Conservation (phyloP, 2,113 vertebrate species). For the Indri indri region DNA sequence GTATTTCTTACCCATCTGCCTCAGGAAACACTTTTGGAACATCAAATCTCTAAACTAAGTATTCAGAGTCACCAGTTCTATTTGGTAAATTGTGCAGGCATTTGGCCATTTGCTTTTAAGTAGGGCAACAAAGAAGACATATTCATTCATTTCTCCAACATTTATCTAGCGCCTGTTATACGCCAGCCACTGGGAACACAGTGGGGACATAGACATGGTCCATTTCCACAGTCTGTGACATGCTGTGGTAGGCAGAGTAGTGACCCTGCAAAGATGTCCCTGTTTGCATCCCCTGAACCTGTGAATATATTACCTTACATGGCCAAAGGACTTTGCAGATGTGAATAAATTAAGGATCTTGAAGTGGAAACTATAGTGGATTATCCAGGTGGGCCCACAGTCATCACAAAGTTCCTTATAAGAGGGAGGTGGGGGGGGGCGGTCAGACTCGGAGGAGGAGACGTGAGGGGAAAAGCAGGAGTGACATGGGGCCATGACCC, state of each 20-base stretch:
- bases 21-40: background rate
- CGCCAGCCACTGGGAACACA: background rate
- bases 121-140: background rate
- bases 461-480: background rate
- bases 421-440: background rate
- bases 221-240: background rate
- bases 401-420: background rate
- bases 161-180: background rate
- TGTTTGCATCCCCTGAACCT: background rate
- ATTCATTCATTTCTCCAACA: background rate
- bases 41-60: background rate
- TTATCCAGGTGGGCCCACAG: background rate
- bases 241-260: background rate
- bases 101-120: slow-evolving; percentile 5
- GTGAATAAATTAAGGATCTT: background rate
- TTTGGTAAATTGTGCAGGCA: background rate
- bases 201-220: background rate
- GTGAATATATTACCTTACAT: background rate
- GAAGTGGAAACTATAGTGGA: background rate
- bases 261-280: background rate
- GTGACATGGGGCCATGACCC: background rate
- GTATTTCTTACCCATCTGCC: background rate
- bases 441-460: background rate
- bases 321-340: background rate
- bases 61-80: background rate